Evolutionary conservation across 1,140 invertebrate species (phyloP), one percentile per base, ranked within the genome.

Genomic region (Achroia grisella): DNA sequence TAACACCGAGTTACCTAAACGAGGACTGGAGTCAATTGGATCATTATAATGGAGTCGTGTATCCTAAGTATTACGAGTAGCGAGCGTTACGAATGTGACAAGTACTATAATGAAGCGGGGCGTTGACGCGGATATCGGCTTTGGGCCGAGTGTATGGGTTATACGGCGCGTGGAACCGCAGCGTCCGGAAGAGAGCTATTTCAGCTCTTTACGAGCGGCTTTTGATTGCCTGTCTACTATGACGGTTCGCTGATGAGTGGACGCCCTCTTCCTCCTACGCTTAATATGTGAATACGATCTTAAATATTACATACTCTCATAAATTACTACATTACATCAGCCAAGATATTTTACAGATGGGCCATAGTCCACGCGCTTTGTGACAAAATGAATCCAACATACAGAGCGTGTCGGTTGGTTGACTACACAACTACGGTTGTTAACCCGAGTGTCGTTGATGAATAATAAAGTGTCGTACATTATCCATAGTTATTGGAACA

Each of bases 121-220:
- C 27, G 39, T 45, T 43, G 31, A 40, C 31, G 49, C 28, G 51
- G 17, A 58, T 55, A 55, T 54, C 52, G 41, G 34, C 17, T 44
- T 35, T 8, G 12, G 10, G 23, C 15, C 36, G 47, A 32, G 29
- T 10, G 31, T 27, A 37, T 44, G 29, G 39, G 37, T 23, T 23
- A 30, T 34, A 42, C 27, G 14, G 30, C 46, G 47, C 37, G 37
- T 11, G 36, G 33, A 35, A 31, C 34, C 31, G 36, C 37, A 44
- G 45, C 32, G 48, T 31, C 56, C 63, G 63, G 63, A 63, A 54
- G 50, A 54, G 48, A 43, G 41, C 56, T 50, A 62, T 62, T 62
- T 43, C 48, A 39, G 48, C 56, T 51, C 56, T 60, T 67, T 63
- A 62, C 56, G 51, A 59, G 23, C 50, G 45, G 48, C 27, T 35